Conservation (phyloP, 2,113 vertebrate genomes). For the Rhinichthys klamathensis region DNA sequence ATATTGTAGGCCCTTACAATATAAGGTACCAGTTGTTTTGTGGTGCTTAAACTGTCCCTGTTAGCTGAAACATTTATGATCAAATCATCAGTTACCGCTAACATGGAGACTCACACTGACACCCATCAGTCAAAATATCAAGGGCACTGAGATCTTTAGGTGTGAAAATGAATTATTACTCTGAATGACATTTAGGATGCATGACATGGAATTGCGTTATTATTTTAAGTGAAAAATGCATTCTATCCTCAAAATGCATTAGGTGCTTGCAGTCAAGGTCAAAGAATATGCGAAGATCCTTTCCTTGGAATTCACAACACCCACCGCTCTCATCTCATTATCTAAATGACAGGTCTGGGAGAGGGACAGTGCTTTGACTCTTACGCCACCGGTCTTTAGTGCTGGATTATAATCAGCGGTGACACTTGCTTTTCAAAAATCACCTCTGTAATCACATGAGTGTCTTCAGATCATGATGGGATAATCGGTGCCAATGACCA, state of each 20-base stretch:
- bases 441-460: slow-evolving; percentile 18
- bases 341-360: slow-evolving; percentile 50
- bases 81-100: slow-evolving; percentile 28
- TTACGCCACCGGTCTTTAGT: slow-evolving; percentile 22
- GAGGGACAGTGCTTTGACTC: slow-evolving; percentile 32
- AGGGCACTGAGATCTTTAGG: slow-evolving; percentile 24
- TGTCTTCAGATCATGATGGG: slow-evolving; percentile 33
- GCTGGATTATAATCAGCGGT: slow-evolving; percentile 47
- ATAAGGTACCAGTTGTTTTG: not conserved
- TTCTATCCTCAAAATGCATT: slow-evolving; percentile 17
- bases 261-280: slow-evolving; percentile 22
- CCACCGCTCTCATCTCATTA: slow-evolving; percentile 48
- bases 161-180: slow-evolving; percentile 33
- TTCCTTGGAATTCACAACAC: slow-evolving; percentile 4
- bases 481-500: slow-evolving; percentile 41
- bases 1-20: not conserved
- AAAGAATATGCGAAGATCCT: slow-evolving; percentile 14
- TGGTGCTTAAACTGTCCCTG: not conserved
- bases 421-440: slow-evolving; percentile 14
- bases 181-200: slow-evolving; percentile 23
- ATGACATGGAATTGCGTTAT: not conserved
- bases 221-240: slow-evolving; percentile 43
- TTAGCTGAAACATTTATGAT: slow-evolving; percentile 13
- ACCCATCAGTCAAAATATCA: slow-evolving; percentile 34
- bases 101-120: slow-evolving; percentile 21